Evolutionary conservation across 2,888 invertebrate species (phyloP), one percentile per base, ranked within the genome.

Genomic region (Schizotus pectinicornis): DNA sequence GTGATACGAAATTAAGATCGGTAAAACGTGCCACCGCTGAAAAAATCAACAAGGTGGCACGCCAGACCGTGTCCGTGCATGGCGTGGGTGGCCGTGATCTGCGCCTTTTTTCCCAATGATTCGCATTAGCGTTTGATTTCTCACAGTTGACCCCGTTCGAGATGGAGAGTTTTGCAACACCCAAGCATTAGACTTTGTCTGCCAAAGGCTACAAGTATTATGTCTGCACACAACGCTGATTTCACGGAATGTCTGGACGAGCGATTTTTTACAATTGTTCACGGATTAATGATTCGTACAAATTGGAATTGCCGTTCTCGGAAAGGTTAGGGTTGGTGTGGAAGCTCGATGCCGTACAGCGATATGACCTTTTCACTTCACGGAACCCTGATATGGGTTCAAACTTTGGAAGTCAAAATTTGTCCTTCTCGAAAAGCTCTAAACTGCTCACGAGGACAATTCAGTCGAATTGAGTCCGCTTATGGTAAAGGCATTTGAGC

Each of bases 31-130:
- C 22, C 22, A 5, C 5, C 5, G 22, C 5, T 22, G 22, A 22
- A 22, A 22, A 22, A 22, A 22, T 22, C 22, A 22, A 22, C 32
- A n/a, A 6, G 43, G 31, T 12, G 45, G 31, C 33, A 33, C 36
- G 41, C 38, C 37, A 11, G 56, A 56, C 49, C 58, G 52, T 60
- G 61, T 52, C 32, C 32, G 38, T 49, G 32, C 41, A 35, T 42
- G 60, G 73, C 70, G 75, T 75, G 74, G 74, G 74, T 74, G 75
- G 71, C 71, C 74, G 61, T 74, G 73, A 74, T 72, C 70, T 67
- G 64, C 63, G 55, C 51, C 57, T 61, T 64, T 64, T 61, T 60
- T 54, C 68, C 68, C 67, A 63, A 22, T 22, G 22, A 22, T 22
- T 69, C 71, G 69, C 71, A 68, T 74, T 73, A 66, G 61, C 70